phyloP scores from a whole-genome alignment of 92 coral and sea anemone genomes.

The Zoanthus sansibaricus region DNA sequence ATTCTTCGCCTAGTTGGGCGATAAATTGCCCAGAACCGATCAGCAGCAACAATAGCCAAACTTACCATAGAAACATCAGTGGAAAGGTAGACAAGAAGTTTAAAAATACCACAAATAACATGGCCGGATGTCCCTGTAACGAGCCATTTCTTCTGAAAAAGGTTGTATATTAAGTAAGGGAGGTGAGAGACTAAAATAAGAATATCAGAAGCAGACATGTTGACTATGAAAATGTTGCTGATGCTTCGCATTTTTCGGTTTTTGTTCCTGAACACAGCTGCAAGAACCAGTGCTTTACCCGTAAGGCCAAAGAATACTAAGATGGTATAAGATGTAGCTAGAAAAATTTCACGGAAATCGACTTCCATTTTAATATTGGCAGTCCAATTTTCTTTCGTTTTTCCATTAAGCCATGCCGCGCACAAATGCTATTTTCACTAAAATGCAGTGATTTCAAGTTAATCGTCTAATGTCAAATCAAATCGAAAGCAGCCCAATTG shows the following conservation, averaged over 20 bases:
- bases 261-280: constrained; percentile 6
- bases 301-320: background rate
- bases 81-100: constrained; percentile 6
- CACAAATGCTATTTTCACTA: background rate
- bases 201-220: background rate
- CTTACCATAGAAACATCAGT: constrained; percentile 10
- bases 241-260: constrained; percentile 2
- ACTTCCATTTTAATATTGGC: background rate
- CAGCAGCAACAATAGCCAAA: constrained; percentile 7
- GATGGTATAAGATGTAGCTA: constrained; percentile 5
- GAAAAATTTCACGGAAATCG: constrained; percentile 17
- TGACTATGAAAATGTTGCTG: constrained; percentile 20
- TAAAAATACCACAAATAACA: background rate
- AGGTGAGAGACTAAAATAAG: background rate
- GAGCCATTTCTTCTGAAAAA: background rate
- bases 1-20: constrained; percentile 10
- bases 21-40: background rate
- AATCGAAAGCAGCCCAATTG: background rate
- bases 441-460: background rate
- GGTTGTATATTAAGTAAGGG: background rate
- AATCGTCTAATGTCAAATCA: background rate
- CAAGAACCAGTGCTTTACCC: constrained; percentile 3
- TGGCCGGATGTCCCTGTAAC: background rate
- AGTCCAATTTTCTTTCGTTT: background rate
- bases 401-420: background rate